phyloP scores from a whole-genome alignment of 2,797 vertebrate genomes.

The Spea hammondii region DNA sequence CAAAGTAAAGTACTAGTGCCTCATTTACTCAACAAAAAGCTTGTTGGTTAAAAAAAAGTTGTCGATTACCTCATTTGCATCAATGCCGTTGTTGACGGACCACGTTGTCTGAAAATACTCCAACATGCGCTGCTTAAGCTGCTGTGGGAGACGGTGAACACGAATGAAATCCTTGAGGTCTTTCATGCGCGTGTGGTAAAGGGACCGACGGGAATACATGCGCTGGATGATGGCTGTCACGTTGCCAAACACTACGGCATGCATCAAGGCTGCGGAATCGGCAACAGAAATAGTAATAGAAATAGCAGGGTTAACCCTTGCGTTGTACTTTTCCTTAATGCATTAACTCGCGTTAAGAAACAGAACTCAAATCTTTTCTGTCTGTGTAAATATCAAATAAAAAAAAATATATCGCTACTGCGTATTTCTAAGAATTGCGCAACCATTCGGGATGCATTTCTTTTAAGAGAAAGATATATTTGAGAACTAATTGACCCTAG shows the following conservation, averaged over 20 bases:
- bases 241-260: conserved; percentile 93
- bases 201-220: conserved; percentile 91
- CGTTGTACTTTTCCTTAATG: too few relatives aligned
- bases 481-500: too few relatives aligned
- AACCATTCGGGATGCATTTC: too few relatives aligned
- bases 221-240: conserved; percentile 97
- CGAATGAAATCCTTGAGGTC: conserved; percentile 95
- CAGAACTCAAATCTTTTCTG: too few relatives aligned
- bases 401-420: too few relatives aligned
- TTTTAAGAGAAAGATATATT: too few relatives aligned
- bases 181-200: conserved; percentile 94
- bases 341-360: too few relatives aligned
- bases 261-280: conserved; percentile 83
- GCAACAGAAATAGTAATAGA: background rate
- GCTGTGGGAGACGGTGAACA: conserved; percentile 86
- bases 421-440: too few relatives aligned
- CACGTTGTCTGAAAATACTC: conserved; percentile 97
- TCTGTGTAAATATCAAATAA: too few relatives aligned
- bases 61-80: conserved; percentile 84
- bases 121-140: conserved; percentile 91
- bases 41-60: background rate
- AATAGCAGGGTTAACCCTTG: background rate
- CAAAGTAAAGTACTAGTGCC: too few relatives aligned
- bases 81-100: conserved; percentile 95
- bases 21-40: too few relatives aligned